Percentiles rank a stretch among this genome's conserved stretches.
phyloP scores from a whole-genome alignment of 2,888 invertebrate genomes.

The Orthosia gothica region DNA sequence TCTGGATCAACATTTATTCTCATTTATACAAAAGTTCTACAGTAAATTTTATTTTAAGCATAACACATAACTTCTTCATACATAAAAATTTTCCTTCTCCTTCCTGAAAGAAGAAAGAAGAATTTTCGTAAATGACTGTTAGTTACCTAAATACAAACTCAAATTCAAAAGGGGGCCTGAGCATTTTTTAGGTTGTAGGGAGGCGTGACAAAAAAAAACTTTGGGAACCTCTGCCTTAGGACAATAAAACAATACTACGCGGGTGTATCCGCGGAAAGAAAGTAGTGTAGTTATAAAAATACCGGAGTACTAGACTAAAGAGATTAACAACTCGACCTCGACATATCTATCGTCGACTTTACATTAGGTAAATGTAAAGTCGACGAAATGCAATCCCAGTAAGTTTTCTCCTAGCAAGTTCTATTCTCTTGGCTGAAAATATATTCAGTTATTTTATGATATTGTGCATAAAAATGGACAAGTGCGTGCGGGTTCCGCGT shows the following conservation, averaged over 20 bases:
- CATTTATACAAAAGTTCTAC: too few relatives aligned
- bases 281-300: not conserved
- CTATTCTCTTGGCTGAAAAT: constrained; percentile 8
- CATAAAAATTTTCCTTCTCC: too few relatives aligned
- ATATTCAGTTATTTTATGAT: constrained; percentile 27
- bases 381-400: constrained; percentile 2
- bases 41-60: too few relatives aligned
- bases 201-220: too few relatives aligned
- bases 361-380: constrained; percentile 5
- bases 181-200: too few relatives aligned
- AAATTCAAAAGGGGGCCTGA: too few relatives aligned
- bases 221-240: not conserved
- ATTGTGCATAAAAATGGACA: constrained; percentile 49
- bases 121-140: too few relatives aligned
- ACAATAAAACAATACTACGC: not conserved
- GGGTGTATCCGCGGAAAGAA: not conserved
- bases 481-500: constrained; percentile 40
- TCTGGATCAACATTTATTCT: too few relatives aligned
- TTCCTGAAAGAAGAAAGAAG: too few relatives aligned
- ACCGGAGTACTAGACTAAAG: not conserved
- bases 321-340: not conserved
- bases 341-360: not conserved
- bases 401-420: constrained; percentile 13
- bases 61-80: too few relatives aligned
- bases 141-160: too few relatives aligned